phyloP scores from a whole-genome alignment of 2,888 invertebrate species.

The Quadroppia sp. region DNA sequence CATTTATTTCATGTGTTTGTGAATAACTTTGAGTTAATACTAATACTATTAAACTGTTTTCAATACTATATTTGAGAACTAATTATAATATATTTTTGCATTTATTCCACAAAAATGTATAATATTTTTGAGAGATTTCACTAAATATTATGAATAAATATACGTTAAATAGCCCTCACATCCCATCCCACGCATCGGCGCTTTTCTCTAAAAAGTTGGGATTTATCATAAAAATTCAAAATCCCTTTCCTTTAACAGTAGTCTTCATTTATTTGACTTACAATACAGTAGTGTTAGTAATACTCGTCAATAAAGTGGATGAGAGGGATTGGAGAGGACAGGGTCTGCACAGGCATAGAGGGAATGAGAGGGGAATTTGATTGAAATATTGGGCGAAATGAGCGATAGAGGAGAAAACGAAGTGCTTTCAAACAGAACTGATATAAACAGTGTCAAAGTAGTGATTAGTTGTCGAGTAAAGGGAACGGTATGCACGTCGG shows the following conservation, averaged over 20 bases:
- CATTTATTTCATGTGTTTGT: slow-evolving; percentile 15
- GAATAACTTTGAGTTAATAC: slow-evolving; percentile 3
- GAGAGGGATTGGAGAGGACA: neutral
- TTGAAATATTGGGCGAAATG: slow-evolving; percentile 27
- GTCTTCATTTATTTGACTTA: slow-evolving; percentile 26
- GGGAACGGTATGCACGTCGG: neutral
- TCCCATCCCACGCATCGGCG: slow-evolving; percentile 25
- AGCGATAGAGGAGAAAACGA: slow-evolving; percentile 16
- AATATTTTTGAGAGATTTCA: neutral
- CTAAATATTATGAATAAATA: slow-evolving; percentile 15
- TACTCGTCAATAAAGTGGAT: slow-evolving; percentile 5
- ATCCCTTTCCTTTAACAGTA: neutral
- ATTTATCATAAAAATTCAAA: slow-evolving; percentile 35
- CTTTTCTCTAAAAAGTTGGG: slow-evolving; percentile 24
- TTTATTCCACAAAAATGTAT: neutral
- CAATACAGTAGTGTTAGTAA: neutral
- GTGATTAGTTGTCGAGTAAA: slow-evolving; percentile 15
- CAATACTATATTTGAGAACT: neutral
- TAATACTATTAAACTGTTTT: neutral
- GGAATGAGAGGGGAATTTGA: slow-evolving; percentile 31
- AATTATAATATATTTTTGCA: slow-evolving; percentile 24
- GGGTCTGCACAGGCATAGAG: neutral
- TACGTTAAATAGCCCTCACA: too few species aligned
- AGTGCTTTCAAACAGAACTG: slow-evolving; percentile 6
- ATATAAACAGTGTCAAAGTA: slow-evolving; percentile 29